These are phyloP conservation scores for Thripadectes ignobilis DNA, from an alignment of 2,797 vertebrate genomes.

Conservation along the genomic window DNA sequence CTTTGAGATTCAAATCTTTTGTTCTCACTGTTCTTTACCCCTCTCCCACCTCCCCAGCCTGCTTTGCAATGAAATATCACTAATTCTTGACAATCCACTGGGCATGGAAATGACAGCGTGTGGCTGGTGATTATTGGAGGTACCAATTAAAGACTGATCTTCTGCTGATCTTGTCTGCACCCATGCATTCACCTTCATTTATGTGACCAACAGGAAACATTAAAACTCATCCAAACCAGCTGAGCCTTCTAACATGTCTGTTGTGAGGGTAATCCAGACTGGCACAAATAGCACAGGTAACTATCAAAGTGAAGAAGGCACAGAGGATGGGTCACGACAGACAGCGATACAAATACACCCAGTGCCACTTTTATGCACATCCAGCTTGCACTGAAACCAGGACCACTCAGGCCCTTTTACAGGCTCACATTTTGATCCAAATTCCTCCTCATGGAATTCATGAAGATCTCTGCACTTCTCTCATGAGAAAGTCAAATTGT, in stretches of 20 bases:
- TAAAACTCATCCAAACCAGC: not conserved
- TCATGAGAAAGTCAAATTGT: not conserved
- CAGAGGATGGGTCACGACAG: accelerated
- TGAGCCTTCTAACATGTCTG: not conserved
- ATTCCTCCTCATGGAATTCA: not conserved
- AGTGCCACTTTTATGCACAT: not conserved
- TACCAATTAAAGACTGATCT: not conserved
- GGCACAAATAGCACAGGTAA: not conserved
- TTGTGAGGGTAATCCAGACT: not conserved
- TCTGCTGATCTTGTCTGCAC: not conserved
- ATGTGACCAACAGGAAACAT: not conserved
- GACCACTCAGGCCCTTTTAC: not conserved
- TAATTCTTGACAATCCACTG: not conserved
- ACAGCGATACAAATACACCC: not conserved
- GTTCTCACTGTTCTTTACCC: not conserved
- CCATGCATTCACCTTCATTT: not conserved
- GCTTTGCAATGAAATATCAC: not conserved
- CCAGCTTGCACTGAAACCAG: not conserved
- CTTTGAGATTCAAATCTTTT: not conserved
- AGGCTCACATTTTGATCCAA: not conserved
- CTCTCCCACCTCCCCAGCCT: not conserved
- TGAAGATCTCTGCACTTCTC: not conserved
- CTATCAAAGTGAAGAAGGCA: not conserved
- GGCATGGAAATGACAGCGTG: not conserved
- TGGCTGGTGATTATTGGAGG: not conserved